Evolutionary conservation across 2,113 vertebrate genomes (phyloP).

Genomic region (Myrmecobius fasciatus): DNA sequence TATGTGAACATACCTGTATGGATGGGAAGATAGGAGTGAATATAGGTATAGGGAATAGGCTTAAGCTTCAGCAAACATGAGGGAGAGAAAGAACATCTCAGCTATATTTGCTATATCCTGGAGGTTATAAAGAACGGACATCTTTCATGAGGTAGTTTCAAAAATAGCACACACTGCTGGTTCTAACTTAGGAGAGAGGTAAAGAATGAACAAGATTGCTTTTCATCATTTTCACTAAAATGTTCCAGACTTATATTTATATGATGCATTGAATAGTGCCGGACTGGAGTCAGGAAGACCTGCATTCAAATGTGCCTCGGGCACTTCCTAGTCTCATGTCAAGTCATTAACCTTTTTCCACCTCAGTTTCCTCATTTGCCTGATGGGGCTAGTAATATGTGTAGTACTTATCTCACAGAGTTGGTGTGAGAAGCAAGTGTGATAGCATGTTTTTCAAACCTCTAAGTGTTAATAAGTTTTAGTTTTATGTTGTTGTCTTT

Average conservation of each 20-base stretch:
- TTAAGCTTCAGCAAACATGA: slow-evolving; percentile 7
- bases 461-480: not conserved
- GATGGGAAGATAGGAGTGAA: not conserved
- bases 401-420: not conserved
- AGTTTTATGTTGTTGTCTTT: not conserved
- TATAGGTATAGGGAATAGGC: slow-evolving; percentile 14
- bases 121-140: slow-evolving; percentile 35
- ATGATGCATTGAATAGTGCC: not conserved
- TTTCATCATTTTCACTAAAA: slow-evolving; percentile 25
- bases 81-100: not conserved
- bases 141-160: not conserved
- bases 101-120: not conserved
- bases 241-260: not conserved
- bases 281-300: not conserved
- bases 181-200: not conserved
- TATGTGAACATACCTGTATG: not conserved
- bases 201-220: not conserved
- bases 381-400: not conserved
- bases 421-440: not conserved
- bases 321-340: not conserved
- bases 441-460: not conserved
- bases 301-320: not conserved
- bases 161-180: not conserved
- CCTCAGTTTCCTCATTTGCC: not conserved
- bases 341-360: not conserved